Base-by-base conservation (phyloP, 2,797 vertebrate species). In the Borostomias antarcticus region DNA sequence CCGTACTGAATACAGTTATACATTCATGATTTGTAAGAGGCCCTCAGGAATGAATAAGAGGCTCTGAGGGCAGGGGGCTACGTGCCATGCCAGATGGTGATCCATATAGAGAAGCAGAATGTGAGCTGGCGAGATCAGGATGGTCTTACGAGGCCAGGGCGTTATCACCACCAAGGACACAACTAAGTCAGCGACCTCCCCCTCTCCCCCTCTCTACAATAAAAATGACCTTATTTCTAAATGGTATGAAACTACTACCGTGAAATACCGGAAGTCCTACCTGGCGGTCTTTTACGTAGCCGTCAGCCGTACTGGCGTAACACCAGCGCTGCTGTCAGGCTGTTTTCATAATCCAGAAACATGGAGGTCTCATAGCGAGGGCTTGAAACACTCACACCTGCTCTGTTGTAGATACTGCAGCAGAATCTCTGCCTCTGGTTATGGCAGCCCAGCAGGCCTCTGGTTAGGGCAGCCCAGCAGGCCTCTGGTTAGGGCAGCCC, bases 1-100 rank as follows among this genome's bases (percentile, higher is more conserved):
- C 82, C 84, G 68, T 57, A 77, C 64, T 68, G 72, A 76, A 63
- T 64, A 63, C 51, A 73, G 72, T 71, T 76, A 66, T 75, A 90
- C 89, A 89, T 91, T 90, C 86, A 87, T 66, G 67, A 70, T 78
- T 73, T 78, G 77, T 74, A 79, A 72, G 82, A 81, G 78, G 74
- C 79, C 78, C 58, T 80, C 13, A 6, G 78, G 82, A 86, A 85
- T 82, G 73, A 81, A 82, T 82, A 50, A 64, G 75, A 25, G 40
- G 40, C 7, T 8, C 40, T 45, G 6, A 17, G 40, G 40, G 40
- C 15, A 17, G 40, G 7, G 40, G n/a, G 15, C 40, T 17, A n/a
- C n/a, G n/a, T n/a, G n/a, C n/a, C n/a, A n/a, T n/a, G n/a, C n/a
- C n/a, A n/a, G n/a, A n/a, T n/a, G n/a, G n/a, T n/a, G n/a, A n/a